These are phyloP conservation scores for Boleophthalmus pectinirostris DNA, from an alignment of 2,113 vertebrate species.

Conservation along the genomic window DNA sequence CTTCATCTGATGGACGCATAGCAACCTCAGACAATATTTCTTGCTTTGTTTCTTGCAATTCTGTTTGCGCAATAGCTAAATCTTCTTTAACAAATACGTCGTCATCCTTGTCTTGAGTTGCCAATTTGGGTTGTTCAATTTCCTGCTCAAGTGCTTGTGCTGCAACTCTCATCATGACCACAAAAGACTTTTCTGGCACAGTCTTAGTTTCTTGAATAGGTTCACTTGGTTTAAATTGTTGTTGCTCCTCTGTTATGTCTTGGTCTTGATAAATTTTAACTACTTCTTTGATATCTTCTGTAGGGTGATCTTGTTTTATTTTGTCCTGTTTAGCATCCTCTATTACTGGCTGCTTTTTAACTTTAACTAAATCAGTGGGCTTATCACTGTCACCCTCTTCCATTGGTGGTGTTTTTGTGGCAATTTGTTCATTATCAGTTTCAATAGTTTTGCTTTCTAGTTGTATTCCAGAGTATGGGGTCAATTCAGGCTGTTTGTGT, in stretches of 20 bases:
- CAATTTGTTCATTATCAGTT: not conserved
- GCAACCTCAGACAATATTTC: not conserved
- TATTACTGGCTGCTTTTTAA: not conserved
- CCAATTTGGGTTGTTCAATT: not conserved
- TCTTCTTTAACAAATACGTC: not conserved
- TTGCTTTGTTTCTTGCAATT: not conserved
- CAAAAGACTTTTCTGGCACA: not conserved
- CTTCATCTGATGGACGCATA: not conserved
- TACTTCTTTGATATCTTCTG: not conserved
- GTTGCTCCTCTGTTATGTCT: not conserved
- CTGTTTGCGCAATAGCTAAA: not conserved
- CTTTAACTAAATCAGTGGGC: not conserved
- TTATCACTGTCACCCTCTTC: not conserved
- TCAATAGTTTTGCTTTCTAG: not conserved
- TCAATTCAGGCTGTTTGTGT: not conserved
- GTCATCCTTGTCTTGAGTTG: not conserved
- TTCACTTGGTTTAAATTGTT: not conserved
- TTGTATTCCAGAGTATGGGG: not conserved
- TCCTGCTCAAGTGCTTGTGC: conserved; percentile 3
- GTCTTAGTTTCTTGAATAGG: not conserved
- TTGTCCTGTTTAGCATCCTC: not conserved
- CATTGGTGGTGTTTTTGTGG: not conserved
- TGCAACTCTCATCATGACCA: not conserved
- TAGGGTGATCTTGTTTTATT: not conserved
- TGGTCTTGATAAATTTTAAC: not conserved